phyloP scores from a whole-genome alignment of 2,113 vertebrate genomes.

The Cheirogaleus medius region DNA sequence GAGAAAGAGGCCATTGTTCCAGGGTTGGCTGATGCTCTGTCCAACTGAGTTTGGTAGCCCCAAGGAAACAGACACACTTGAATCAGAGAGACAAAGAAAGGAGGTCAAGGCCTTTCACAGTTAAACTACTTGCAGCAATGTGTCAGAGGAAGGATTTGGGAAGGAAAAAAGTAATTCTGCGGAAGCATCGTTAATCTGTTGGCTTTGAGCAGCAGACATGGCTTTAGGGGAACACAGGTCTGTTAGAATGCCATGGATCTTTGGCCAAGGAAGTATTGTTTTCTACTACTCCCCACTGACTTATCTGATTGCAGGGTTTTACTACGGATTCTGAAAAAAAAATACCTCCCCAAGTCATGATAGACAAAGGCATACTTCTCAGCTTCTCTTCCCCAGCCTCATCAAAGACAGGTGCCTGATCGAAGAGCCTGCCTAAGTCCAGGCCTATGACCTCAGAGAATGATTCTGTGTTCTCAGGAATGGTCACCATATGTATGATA shows the following conservation, averaged over 20 bases:
- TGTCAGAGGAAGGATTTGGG: slow-evolving; percentile 50
- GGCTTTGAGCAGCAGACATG: background rate
- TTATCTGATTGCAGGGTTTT: background rate
- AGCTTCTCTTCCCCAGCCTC: background rate
- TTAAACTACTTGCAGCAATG: slow-evolving; percentile 60
- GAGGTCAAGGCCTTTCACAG: slow-evolving; percentile 58
- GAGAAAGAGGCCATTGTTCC: slow-evolving; percentile 87
- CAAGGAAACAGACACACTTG: slow-evolving; percentile 75
- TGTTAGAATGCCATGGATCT: background rate
- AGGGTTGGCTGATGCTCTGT: slow-evolving; percentile 79
- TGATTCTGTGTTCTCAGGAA: background rate
- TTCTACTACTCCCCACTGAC: background rate
- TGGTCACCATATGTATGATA: background rate
- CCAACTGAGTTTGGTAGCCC: slow-evolving; percentile 74
- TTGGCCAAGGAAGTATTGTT: background rate
- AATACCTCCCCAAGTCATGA: background rate
- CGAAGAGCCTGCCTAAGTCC: background rate
- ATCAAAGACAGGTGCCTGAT: background rate
- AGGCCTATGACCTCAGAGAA: background rate
- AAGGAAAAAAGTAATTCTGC: slow-evolving; percentile 18
- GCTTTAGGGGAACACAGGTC: background rate
- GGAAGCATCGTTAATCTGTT: slow-evolving; percentile 19
- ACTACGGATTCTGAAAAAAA: slow-evolving; percentile 3
- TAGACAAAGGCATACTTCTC: background rate
- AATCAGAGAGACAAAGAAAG: slow-evolving; percentile 64